These are phyloP conservation scores for Rhingia rostrata DNA, from an alignment of 2,888 invertebrate genomes.

Conservation along the genomic window DNA sequence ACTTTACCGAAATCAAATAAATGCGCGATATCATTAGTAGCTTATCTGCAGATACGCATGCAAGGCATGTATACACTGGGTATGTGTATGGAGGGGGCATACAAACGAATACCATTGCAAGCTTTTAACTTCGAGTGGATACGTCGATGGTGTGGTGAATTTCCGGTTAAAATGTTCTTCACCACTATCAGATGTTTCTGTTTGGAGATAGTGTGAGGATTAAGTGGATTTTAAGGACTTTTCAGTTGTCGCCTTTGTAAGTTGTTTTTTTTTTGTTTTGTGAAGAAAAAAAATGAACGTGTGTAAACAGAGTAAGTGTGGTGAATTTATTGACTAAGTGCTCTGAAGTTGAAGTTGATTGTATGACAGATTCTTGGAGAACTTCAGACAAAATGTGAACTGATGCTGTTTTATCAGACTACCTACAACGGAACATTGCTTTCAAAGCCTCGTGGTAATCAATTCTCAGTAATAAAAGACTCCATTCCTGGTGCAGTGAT, in stretches of 20 bases:
- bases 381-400: too few species aligned
- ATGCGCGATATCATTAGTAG: slow-evolving; percentile 50
- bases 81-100: background rate
- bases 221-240: background rate
- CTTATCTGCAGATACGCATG: slow-evolving; percentile 54
- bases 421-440: too few species aligned
- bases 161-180: slow-evolving; percentile 4
- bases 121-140: background rate
- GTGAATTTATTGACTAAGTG: background rate
- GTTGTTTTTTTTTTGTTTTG: background rate
- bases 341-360: background rate
- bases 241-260: background rate
- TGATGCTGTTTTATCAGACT: too few species aligned
- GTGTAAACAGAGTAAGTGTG: slow-evolving; percentile 20
- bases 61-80: slow-evolving; percentile 6
- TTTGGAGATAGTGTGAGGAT: background rate
- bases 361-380: background rate
- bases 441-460: too few species aligned
- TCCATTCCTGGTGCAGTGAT: too few species aligned
- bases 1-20: slow-evolving; percentile 29
- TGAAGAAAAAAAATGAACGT: background rate
- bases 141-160: slow-evolving; percentile 42
- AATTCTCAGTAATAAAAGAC: too few species aligned
- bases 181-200: slow-evolving; percentile 42
- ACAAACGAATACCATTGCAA: background rate